Evolutionary conservation across 1,140 invertebrate species (phyloP), one percentile per base, ranked within the genome.

Genomic region (Drosophila parabipectinata): DNA sequence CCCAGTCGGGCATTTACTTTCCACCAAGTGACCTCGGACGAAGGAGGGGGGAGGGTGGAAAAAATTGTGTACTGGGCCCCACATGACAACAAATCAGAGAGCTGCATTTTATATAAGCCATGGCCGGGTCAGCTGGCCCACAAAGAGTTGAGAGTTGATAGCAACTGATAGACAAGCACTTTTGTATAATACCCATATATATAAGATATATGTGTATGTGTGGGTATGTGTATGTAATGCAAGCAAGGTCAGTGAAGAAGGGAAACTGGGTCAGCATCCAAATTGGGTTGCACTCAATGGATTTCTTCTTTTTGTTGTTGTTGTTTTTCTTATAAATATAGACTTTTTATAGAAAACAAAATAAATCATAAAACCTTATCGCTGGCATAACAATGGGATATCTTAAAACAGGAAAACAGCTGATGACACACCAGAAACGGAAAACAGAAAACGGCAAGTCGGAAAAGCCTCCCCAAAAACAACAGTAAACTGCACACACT

Each of bases 191-290:
- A 50, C 55, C 39, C 48, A 61, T 8, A 45, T 34, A 10, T 52
- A 48, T 44, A 7, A 41, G 34, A 10, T 52, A 48, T 44, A 7
- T 37, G 41, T 54, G 34, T 39, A 39, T 32, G 37, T 58, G n/a
- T 48, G 18, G 15, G 15, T 61, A 5, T 28, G 6, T 28, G 26
- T 28, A 1, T 28, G 26, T 28, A 28, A 28, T 28, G 6, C 26
- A 7, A 28, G 73, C 82, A 85, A 85, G 81, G 81, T 85, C 81
- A 82, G 44, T 61, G 52, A 58, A 56, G 32, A 37, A 9, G 32
- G 37, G 26, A 85, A 85, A 85, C 64, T 85, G 82, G 81, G 81
- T 85, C 81, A 85, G 58, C 77, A 61, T 78, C 77, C 82, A 74
- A 87, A 69, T 81, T 68, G 79, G 72, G 63, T 69, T 69, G 51